A percentile compares a stretch with the other conserved stretches of the same genome.
Evolutionary conservation across 2,797 vertebrate genomes (phyloP).

Genomic region (Buphagus erythrorhynchus): DNA sequence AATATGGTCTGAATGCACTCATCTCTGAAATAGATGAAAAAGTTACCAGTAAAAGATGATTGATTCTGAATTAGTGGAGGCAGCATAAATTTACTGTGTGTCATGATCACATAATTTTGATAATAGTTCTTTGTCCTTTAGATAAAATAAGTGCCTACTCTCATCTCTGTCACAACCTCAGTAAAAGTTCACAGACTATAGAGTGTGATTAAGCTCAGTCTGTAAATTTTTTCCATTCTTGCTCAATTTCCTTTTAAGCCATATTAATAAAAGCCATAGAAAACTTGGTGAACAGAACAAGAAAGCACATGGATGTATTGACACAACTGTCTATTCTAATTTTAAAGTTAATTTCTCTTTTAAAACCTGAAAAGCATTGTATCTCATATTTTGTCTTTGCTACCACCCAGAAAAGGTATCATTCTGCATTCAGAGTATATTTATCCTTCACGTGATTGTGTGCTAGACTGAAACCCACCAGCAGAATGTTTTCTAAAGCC

Average conservation of each 20-base stretch:
- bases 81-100: background rate
- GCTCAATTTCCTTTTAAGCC: background rate
- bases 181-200: background rate
- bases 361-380: background rate
- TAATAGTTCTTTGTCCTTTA: background rate
- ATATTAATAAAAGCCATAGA: background rate
- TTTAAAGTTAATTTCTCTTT: background rate
- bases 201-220: background rate
- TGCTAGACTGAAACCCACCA: background rate
- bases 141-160: background rate
- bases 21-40: slow-evolving; percentile 1
- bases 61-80: slow-evolving; percentile 10
- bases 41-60: slow-evolving; percentile 13
- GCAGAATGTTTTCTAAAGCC: background rate
- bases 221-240: background rate
- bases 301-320: background rate
- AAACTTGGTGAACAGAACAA: background rate
- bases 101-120: background rate
- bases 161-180: background rate
- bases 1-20: background rate
- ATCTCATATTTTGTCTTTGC: background rate
- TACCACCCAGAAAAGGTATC: background rate
- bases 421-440: background rate
- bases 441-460: background rate
- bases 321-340: background rate